phyloP scores from a whole-genome alignment of 2,888 invertebrate genomes.

The Latrodectus elegans region DNA sequence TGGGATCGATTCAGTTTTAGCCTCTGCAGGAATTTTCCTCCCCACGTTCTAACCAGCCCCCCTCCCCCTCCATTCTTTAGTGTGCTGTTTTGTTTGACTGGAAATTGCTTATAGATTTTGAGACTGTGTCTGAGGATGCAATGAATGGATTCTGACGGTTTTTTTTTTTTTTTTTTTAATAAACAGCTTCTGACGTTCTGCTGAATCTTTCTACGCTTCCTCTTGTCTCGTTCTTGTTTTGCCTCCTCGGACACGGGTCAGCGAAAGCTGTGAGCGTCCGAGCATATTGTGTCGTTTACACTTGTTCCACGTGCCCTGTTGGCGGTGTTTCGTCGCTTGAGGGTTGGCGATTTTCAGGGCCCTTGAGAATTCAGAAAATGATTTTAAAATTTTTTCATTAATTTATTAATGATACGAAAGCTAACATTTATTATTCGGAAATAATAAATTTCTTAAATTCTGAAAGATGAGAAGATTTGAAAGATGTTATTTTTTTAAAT shows the following conservation, averaged over 20 bases:
- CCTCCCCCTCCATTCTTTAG: conserved; percentile 29
- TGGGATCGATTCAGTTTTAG: conserved; percentile 66
- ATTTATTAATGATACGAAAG: too few species aligned
- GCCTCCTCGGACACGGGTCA: conserved; percentile 8
- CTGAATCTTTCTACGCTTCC: conserved; percentile 1
- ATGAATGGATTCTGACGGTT: not conserved
- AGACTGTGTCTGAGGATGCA: not conserved
- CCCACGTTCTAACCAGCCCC: conserved; percentile 14
- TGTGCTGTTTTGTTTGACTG: conserved; percentile 37
- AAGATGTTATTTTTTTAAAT: too few species aligned
- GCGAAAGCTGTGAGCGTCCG: not conserved
- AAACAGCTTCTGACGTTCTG: not conserved
- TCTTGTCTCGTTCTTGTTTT: conserved; percentile 17
- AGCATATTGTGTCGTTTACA: not conserved
- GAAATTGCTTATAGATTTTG: conserved; percentile 16
- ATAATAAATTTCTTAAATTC: too few species aligned
- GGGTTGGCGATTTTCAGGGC: too few species aligned
- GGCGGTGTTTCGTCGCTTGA: too few species aligned
- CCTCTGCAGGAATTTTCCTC: conserved; percentile 34
- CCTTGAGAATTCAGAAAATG: too few species aligned
- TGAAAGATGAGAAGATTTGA: too few species aligned
- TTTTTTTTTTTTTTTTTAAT: conserved; percentile 10
- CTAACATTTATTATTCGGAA: too few species aligned
- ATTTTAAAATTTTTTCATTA: too few species aligned
- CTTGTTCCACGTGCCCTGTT: not conserved